A percentile compares a stretch with the other conserved stretches of the same genome.
phyloP scores from a whole-genome alignment of 1,140 invertebrate genomes.

The Trialeurodes vaporariorum region DNA sequence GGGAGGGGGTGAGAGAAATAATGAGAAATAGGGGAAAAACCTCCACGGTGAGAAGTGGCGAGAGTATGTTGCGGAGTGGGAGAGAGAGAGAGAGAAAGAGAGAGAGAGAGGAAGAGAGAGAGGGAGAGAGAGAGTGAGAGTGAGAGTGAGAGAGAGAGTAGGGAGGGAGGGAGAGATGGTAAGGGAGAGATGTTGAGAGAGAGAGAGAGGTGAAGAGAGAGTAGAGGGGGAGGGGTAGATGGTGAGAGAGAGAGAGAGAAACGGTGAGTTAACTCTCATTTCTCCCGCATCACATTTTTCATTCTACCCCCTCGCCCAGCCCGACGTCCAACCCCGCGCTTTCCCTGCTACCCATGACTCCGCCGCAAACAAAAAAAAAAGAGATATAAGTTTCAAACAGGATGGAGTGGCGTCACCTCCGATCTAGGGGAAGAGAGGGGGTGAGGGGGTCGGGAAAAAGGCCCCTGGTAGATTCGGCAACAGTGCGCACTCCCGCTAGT shows the following conservation, averaged over 20 bases:
- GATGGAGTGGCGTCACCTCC: too few species aligned
- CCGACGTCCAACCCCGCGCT: too few species aligned
- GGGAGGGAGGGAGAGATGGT: too few species aligned
- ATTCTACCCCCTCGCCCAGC: neutral
- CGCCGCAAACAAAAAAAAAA: neutral
- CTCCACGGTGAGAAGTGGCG: too few species aligned
- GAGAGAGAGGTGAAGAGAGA: too few species aligned
- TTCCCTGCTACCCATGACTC: neutral
- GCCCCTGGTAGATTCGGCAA: neutral
- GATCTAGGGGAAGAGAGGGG: too few species aligned
- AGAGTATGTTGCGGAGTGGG: too few species aligned
- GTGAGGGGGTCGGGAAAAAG: too few species aligned
- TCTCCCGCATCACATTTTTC: neutral
- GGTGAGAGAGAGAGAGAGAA: neutral
- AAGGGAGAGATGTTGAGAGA: neutral
- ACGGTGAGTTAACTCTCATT: too few species aligned
- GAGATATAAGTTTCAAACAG: neutral
- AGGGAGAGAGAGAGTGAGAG: neutral
- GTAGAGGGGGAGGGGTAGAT: neutral
- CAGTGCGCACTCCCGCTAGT: neutral
- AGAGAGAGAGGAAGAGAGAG: neutral
- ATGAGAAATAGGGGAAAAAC: too few species aligned
- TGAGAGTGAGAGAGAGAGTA: neutral
- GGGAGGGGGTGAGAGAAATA: neutral
- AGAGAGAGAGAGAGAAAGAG: neutral